Conservation (phyloP, 1,140 invertebrate genomes). For the Phymorhynchus buccinoides region DNA sequence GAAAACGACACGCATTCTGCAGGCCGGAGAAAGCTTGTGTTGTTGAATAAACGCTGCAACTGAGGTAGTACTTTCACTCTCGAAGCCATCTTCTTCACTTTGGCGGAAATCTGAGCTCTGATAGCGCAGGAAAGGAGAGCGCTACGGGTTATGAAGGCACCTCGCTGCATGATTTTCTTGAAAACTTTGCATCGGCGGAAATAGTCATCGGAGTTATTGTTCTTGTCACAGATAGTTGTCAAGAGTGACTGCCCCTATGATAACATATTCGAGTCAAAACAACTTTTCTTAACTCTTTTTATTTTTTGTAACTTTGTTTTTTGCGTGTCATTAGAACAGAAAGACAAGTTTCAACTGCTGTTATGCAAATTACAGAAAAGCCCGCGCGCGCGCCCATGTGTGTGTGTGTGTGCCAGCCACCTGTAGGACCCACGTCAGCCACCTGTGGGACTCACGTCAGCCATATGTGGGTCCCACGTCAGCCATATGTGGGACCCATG, state of each 20-base stretch:
- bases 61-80: not conserved
- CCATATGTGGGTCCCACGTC: no score
- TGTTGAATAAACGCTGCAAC: not conserved
- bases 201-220: not conserved
- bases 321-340: no score
- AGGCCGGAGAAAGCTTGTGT: not conserved
- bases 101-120: slow-evolving; percentile 27
- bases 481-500: no score
- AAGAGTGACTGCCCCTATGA: not conserved
- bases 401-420: no score
- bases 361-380: no score
- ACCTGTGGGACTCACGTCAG: no score
- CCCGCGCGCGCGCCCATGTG: no score
- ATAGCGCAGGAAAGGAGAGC: slow-evolving; percentile 13
- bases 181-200: slow-evolving; percentile 14
- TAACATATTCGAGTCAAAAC: no score
- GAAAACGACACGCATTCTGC: not conserved
- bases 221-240: not conserved
- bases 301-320: no score
- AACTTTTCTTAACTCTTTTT: no score
- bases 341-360: no score
- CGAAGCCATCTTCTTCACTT: slow-evolving; percentile 23
- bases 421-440: no score
- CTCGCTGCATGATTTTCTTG: slow-evolving; percentile 30
- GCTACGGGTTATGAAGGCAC: slow-evolving; percentile 10